Evolutionary conservation across 2,888 invertebrate genomes (phyloP).

Genomic region (Macaria notata): DNA sequence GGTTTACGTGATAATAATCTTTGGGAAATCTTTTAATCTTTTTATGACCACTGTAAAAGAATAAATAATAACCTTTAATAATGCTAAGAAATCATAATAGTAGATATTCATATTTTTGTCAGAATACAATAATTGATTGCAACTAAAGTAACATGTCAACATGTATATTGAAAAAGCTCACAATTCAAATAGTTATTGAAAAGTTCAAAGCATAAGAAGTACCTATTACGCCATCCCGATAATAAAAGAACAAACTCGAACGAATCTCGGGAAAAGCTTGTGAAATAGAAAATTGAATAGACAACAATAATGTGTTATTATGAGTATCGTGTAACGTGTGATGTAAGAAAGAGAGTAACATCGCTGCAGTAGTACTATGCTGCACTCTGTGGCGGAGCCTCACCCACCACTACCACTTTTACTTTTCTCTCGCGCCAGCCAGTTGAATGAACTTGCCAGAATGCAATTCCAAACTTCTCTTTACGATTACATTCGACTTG

Average conservation of each 20-base stretch:
- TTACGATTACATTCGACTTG: slow-evolving; percentile 9
- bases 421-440: slow-evolving; percentile 66
- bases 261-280: too few species aligned
- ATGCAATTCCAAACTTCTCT: slow-evolving; percentile 23
- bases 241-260: too few species aligned
- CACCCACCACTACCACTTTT: slow-evolving; percentile 64
- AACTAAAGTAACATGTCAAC: too few species aligned
- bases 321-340: slow-evolving; percentile 33
- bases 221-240: too few species aligned
- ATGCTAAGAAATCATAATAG: too few species aligned
- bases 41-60: slow-evolving; percentile 1
- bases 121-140: too few species aligned
- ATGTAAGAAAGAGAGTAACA: slow-evolving; percentile 43
- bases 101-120: too few species aligned
- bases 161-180: too few species aligned
- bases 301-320: slow-evolving; percentile 5
- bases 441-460: slow-evolving; percentile 34
- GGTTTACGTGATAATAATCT: slow-evolving; percentile 10
- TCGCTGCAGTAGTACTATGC: slow-evolving; percentile 28
- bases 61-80: neutral
- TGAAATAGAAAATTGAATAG: too few species aligned
- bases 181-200: neutral
- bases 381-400: slow-evolving; percentile 27
- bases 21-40: slow-evolving; percentile 5
- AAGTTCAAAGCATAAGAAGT: neutral